A percentile compares a stretch with the other conserved stretches of the same genome.
phyloP scores from a whole-genome alignment of 2,797 vertebrate species.

The Enteromius trimaculatus region DNA sequence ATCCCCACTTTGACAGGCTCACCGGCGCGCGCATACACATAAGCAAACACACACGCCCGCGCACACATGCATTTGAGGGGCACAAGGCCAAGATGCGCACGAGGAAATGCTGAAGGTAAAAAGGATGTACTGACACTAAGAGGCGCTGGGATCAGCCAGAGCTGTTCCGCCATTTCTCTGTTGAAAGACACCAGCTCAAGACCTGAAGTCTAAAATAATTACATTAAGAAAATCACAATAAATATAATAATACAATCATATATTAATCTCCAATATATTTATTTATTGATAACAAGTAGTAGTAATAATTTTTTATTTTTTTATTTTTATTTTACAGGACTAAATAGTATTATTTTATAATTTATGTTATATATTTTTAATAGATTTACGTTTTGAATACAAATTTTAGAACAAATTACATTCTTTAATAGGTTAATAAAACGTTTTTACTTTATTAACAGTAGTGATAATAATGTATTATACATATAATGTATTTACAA shows the following conservation, averaged over 20 bases:
- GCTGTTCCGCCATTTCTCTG: constrained; percentile 15
- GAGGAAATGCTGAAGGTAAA: constrained; percentile 36
- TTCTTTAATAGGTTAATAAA: not conserved
- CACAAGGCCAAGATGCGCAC: constrained; percentile 43
- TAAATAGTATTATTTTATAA: not conserved
- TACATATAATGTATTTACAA: not conserved
- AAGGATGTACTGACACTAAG: constrained; percentile 34
- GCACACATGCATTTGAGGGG: not conserved
- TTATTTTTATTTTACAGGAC: not conserved
- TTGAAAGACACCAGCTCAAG: not conserved
- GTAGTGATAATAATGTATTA: not conserved
- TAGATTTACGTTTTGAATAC: not conserved
- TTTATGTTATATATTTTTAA: not conserved
- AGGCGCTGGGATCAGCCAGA: constrained; percentile 6
- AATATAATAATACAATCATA: not conserved
- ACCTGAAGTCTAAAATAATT: not conserved
- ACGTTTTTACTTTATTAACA: not conserved
- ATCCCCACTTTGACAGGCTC: constrained; percentile 64
- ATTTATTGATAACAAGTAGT: not conserved
- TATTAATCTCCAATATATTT: not conserved
- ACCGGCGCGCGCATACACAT: constrained; percentile 56
- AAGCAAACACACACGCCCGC: constrained; percentile 7
- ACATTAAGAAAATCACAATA: not conserved
- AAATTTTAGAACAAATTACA: not conserved
- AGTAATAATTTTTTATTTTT: too few relatives aligned